Base-by-base conservation (phyloP, 2,888 invertebrate genomes). In the Nesidiocoris tenuis region DNA sequence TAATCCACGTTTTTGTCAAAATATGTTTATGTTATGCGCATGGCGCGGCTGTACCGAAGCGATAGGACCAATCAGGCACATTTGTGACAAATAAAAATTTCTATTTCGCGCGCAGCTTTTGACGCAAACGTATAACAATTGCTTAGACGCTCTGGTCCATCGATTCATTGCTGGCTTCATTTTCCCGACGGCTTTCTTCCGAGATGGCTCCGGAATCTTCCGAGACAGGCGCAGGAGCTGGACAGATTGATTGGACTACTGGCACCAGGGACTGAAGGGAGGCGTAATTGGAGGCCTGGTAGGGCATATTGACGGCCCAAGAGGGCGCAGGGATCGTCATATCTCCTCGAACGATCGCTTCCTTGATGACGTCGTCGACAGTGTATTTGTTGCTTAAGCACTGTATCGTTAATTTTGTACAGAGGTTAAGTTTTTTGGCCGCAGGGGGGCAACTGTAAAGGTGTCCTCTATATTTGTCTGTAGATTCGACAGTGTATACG, bases 281-380 rank as follows among this genome's bases (percentile, higher is more conserved):
- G 3, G 39, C 39, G 12, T 39, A 39, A 39, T 39, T 39, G 39
- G 39, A 39, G 5, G 39, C 54, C 16, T 19, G 67, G 16, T 67
- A 22, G 19, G 70, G 57, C n/a, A 59, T 24, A 59, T 57, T 70
- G 16, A 23, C n/a, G n/a, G 24, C 59, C 70, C 70, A 70, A n/a
- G 59, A 25, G 0, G 70, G 70, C 12, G 19, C 25, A n/a, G 70
- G 70, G 3, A 23, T 2, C n/a, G 7, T n/a, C 24, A 70, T 70
- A 17, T 57, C 2, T 23, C 70, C 70, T 59, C 59, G 70, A 59
- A 24, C 24, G 16, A 70, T 70, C 23, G 24, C 9, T 9, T 59
- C 59, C 24, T 39, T 65, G 0, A 65, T 7, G 12, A 70, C 70
- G 17, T 70, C 70, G n/a, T 59, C 59, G 5, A 70, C 59, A 12